A percentile compares a stretch with the other conserved stretches of the same genome.
phyloP scores from a whole-genome alignment of 2,113 vertebrate genomes.

The Calidris pygmaea region DNA sequence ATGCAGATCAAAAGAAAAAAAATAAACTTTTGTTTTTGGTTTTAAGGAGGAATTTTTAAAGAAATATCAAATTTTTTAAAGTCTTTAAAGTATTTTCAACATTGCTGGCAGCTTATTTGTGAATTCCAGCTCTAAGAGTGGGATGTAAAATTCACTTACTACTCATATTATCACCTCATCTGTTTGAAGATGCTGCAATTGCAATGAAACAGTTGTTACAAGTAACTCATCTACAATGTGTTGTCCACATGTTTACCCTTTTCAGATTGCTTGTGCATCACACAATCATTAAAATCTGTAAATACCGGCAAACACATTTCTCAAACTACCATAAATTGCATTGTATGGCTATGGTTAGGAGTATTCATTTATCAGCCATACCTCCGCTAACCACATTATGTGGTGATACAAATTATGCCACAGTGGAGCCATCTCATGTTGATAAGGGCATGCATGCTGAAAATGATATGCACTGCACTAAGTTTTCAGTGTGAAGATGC shows the following conservation, averaged over 20 bases:
- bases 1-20: constrained; percentile 40
- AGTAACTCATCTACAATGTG: background rate
- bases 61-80: background rate
- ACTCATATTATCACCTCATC: background rate
- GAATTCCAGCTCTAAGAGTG: background rate
- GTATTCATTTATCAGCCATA: background rate
- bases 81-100: constrained; percentile 6
- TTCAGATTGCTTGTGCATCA: background rate
- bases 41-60: background rate
- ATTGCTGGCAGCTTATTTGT: background rate
- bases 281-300: background rate
- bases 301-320: background rate
- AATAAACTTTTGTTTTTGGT: constrained; percentile 13
- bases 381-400: background rate
- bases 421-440: background rate
- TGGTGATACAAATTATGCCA: background rate
- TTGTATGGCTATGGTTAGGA: background rate
- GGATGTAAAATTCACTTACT: background rate
- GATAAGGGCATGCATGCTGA: background rate
- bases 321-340: background rate
- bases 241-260: background rate
- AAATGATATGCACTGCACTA: background rate
- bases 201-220: constrained; percentile 3
- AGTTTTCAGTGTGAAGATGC: background rate
- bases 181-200: background rate